These are phyloP conservation scores for Apodemus speciosus DNA, from an alignment of 2,113 vertebrate species.

Conservation along the genomic window DNA sequence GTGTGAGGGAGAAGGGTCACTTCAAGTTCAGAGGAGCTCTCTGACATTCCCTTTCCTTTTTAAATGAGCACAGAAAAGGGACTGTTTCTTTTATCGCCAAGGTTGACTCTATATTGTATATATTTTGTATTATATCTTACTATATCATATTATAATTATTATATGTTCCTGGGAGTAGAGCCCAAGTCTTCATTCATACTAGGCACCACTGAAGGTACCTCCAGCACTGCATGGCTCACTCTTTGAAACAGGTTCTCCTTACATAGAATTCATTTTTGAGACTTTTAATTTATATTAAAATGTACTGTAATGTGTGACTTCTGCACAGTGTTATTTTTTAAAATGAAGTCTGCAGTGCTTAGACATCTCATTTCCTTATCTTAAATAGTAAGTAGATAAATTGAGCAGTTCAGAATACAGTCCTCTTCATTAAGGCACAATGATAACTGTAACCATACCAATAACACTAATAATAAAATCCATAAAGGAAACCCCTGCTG, in stretches of 20 bases:
- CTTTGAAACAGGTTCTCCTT: not conserved
- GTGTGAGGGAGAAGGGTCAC: not conserved
- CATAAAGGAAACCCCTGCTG: not conserved
- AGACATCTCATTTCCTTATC: constrained; percentile 11
- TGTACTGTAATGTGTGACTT: not conserved
- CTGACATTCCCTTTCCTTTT: not conserved
- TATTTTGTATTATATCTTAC: not conserved
- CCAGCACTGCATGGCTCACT: not conserved
- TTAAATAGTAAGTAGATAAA: constrained; percentile 50
- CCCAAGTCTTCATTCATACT: not conserved
- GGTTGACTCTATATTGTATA: not conserved
- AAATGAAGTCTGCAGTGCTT: not conserved
- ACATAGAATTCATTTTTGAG: not conserved
- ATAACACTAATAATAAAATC: not conserved
- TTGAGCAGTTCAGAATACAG: not conserved
- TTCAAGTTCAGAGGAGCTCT: not conserved
- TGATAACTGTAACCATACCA: not conserved
- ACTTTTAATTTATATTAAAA: constrained; percentile 1
- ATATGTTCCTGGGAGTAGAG: not conserved
- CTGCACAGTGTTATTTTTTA: not conserved
- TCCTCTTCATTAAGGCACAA: not conserved
- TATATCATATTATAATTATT: not conserved
- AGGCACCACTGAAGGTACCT: not conserved
- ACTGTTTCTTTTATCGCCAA: not conserved
- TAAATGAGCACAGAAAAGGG: not conserved